These are phyloP conservation scores for Scolopax bukidnonensis DNA, from an alignment of 2,797 vertebrate genomes.

Conservation along the genomic window DNA sequence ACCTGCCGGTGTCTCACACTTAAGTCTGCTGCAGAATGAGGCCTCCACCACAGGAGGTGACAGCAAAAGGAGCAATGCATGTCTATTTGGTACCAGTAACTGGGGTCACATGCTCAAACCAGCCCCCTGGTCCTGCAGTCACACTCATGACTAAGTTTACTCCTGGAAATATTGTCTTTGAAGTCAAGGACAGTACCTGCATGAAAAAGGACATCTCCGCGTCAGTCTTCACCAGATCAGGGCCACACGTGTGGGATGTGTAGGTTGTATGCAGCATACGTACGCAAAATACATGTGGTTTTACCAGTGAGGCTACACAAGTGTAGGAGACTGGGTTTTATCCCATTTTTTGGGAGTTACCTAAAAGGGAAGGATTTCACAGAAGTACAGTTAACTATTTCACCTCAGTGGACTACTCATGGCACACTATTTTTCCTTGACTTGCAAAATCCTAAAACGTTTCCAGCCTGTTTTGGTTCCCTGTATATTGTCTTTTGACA, in stretches of 20 bases:
- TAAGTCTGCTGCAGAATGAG: neutral
- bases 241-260: fast-evolving
- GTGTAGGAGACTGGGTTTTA: neutral
- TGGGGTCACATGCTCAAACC: neutral
- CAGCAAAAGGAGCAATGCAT: neutral
- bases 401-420: neutral
- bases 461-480: neutral
- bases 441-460: neutral
- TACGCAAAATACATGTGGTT: neutral
- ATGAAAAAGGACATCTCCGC: neutral
- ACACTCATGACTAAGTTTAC: neutral
- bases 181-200: neutral
- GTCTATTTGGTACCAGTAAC: neutral
- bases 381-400: neutral
- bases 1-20: conserved; percentile 20
- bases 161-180: neutral
- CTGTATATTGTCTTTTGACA: neutral
- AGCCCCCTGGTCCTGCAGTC: neutral
- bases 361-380: neutral
- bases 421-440: neutral
- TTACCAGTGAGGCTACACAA: neutral
- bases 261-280: neutral
- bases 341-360: neutral
- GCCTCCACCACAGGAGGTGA: neutral
- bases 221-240: neutral